These are phyloP conservation scores for Pluvianellus socialis DNA, from an alignment of 2,113 vertebrate species.

Conservation along the genomic window DNA sequence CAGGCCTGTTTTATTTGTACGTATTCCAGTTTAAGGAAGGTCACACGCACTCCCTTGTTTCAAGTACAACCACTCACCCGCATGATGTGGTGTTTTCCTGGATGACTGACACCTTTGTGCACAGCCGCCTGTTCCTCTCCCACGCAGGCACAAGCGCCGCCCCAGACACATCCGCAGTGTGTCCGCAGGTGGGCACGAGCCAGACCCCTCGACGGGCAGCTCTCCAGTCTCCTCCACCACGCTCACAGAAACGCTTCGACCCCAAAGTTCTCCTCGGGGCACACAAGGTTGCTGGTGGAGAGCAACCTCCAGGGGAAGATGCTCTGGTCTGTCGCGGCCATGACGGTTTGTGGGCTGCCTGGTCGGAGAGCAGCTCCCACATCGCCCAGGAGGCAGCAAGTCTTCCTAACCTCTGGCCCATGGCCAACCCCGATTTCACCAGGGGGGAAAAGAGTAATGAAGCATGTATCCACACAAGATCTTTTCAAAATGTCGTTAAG, in stretches of 20 bases:
- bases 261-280: background rate
- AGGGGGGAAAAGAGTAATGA: background rate
- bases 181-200: accelerated
- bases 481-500: background rate
- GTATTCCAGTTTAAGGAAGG: background rate
- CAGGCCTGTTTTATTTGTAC: slow-evolving; percentile 17
- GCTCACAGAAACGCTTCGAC: accelerated
- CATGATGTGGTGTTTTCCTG: background rate
- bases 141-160: background rate
- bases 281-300: accelerated
- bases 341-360: accelerated
- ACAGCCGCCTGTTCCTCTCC: background rate
- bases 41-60: background rate
- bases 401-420: background rate
- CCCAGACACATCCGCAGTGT: background rate
- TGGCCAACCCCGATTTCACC: accelerated
- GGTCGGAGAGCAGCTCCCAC: background rate
- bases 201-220: background rate
- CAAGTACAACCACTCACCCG: accelerated
- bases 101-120: background rate
- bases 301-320: background rate
- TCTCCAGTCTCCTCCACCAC: background rate
- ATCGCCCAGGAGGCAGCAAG: background rate
- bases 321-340: background rate
- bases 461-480: background rate